Evolutionary conservation across 2,797 vertebrate species (phyloP).

Genomic region (Sarcoramphus papa): DNA sequence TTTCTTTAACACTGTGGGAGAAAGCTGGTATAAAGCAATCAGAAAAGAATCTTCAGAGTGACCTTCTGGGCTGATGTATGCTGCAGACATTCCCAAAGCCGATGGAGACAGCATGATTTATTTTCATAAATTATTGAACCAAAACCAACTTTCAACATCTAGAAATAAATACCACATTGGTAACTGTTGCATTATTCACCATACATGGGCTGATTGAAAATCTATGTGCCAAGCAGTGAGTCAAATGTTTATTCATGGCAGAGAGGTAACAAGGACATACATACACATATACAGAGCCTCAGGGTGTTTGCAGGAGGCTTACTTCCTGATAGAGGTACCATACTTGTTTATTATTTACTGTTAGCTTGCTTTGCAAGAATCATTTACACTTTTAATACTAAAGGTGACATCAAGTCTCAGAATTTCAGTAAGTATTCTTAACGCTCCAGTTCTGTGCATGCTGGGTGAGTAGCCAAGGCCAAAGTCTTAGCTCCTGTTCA

Average conservation of each 20-base stretch:
- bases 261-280: not conserved
- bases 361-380: not conserved
- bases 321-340: not conserved
- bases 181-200: conserved; percentile 38
- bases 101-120: conserved; percentile 20
- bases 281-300: not conserved
- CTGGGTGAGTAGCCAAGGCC: not conserved
- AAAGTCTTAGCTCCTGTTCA: not conserved
- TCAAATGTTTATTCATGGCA: conserved; percentile 14
- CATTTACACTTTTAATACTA: not conserved
- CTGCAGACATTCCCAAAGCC: not conserved
- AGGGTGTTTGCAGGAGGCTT: not conserved
- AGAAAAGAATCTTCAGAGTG: not conserved
- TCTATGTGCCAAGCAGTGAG: not conserved
- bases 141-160: not conserved
- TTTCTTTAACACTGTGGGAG: not conserved
- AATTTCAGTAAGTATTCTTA: not conserved
- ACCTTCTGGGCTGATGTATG: not conserved
- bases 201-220: not conserved
- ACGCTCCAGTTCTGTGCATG: not conserved
- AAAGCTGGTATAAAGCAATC: not conserved
- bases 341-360: not conserved
- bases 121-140: conserved; percentile 60
- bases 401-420: not conserved
- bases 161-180: conserved; percentile 13